Evolutionary conservation across 2,113 vertebrate genomes (phyloP), one percentile per base, ranked within the genome.

Genomic region (Prionailurus viverrinus): DNA sequence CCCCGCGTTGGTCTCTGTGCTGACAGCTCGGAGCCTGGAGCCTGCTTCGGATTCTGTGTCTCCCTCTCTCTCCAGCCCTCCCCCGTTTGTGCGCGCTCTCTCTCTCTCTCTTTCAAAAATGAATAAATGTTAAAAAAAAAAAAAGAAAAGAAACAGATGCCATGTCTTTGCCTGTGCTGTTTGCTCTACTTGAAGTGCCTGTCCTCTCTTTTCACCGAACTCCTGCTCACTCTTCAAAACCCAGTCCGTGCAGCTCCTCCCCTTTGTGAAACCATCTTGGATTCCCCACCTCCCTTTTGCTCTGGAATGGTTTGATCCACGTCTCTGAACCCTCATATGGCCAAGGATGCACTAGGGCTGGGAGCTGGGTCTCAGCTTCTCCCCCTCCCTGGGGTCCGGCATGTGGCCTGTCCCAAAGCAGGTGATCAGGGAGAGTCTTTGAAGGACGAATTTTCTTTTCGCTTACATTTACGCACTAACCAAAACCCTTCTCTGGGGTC

Each of bases 221-320:
- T 92, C 65, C 71, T 91, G n/a, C 48, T 92, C 23, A 63, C 33
- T 45, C 85, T 86, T 86, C 66, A 82, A 71, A 93, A 84, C 63
- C 36, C 68, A 55, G 61, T 8, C 36, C 48, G 1, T 0, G 1
- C 12, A n/a, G 63, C 82, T 91, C 87, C 19, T 80, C 68, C 55
- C 82, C 45, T 66, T 83, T 66, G 53, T 31, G 76, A 88, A 69
- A 48, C 29, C 6, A 4, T 71, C 63, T 33, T 51, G 19, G 27
- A 36, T 36, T 48, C 39, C 14, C 11, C 14, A n/a, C 5, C 10
- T 74, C 61, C n/a, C 29, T 68, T 48, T 1, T 21, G 10, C 63
- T 95, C 91, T 87, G 74, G 63, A 55, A n/a, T 36, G 66, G 31
- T 48, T 53, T 16, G 29, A 39, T 31, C 15, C 4, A 14, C 58